Base-by-base conservation (phyloP, 2,888 invertebrate genomes). In the Pseudolycoriella hygida region DNA sequence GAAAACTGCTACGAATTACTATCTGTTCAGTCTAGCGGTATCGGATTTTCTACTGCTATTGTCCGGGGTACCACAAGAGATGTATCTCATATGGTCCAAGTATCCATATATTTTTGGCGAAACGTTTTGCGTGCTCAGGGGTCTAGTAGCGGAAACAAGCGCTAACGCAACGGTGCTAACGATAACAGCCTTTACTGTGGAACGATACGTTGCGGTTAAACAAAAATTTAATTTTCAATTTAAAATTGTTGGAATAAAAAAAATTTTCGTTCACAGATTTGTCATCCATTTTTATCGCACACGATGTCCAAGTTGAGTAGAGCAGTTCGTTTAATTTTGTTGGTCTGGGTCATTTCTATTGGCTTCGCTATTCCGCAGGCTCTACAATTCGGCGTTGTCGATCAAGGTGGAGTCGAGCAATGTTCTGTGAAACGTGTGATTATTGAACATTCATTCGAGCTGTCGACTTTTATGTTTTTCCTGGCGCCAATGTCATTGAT, bases 401-500 rank as follows among this genome's bases (percentile, higher is more conserved):
- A 49, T 43, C 51, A 50, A 12, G 52, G 50, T 5, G 62, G 60
- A 2, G 50, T 62, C 2, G 59, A 59, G 40, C 58, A 56, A 42
- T 65, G 65, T 47, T 53, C 52, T 1, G 59, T 62, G 11, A 59
- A 63, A 11, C 56, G 61, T 3, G 58, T 62, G 6, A 61, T 70
- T 2, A 54, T 71, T 1, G 50, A 62, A 18, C 70, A 73, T 53
- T 70, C 72, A 1, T 74, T 74, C 54, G 69, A 71, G 50, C 53
- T 73, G n/a, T 72, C 74, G 15, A 76, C 79, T 0, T 74, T 80
- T 55, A 66, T 88, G 53, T 86, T 89, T 63, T 90, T 90, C 61
- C 76, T 86, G 44, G 74, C 79, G n/a, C 89, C 89, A 3, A 87
- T 90, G 86, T 80, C 81, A 34, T 69, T 88, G 50, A 87, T 89